Evolutionary conservation across 2,888 invertebrate species (phyloP), one percentile per base, ranked within the genome.

Genomic region (Eudemis profundana): DNA sequence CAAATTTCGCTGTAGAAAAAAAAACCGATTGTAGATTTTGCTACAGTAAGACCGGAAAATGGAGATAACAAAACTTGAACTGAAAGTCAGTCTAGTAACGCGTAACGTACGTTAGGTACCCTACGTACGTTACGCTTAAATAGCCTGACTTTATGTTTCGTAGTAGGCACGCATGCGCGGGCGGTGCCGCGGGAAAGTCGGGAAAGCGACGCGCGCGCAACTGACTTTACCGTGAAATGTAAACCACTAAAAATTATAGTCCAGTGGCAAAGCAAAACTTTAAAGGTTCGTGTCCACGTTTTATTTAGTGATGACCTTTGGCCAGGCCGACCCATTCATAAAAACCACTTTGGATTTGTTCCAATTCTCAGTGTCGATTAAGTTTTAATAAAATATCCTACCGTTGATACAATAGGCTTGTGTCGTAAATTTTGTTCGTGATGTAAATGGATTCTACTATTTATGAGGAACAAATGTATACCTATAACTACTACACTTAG

Each of bases 161-260:
- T 64, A 56, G 65, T 54, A 29, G 42, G 69, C 70, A 74, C 70
- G 72, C 77, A 73, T 76, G 75, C 78, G 78, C 76, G 74, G 69
- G 73, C 72, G 72, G 69, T 59, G 72, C 49, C 59, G 66, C 74
- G 82, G 87, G 87, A 89, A 89, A 89, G 87, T 86, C 85, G 87
- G 89, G 87, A 90, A 89, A 88, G 88, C 82, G 78, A 71, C 74
- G 76, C 78, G 76, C 79, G 78, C 82, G 79, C 78, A 71, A 71
- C 74, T 3, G 0, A 19, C 42, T 44, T 8, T 8, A 17, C 23
- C 40, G 15, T 1, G n/a, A 4, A n/a, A 56, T 29, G 14, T 56
- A 17, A 17, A 29, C 42, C 4, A 29, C 17, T 42, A 29, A 29
- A 44, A 33, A 7, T 17, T 7, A 42, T 0, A 29, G 14, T 29